Evolutionary conservation across 2,113 vertebrate species (phyloP).

Genomic region (Dipodomys ordii): DNA sequence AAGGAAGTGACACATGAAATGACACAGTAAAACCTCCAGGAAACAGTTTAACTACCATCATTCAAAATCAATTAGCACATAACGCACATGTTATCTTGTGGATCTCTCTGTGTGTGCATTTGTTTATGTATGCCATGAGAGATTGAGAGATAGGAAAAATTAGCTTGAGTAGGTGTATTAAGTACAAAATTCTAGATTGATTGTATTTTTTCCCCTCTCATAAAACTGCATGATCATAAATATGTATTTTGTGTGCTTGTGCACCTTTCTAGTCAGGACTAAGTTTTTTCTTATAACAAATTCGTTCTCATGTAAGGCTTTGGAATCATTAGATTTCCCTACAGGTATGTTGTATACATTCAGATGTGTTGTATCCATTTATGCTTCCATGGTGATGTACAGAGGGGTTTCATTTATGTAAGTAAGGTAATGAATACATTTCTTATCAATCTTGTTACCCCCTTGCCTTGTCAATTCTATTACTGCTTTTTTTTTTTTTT

Average conservation of each 20-base stretch:
- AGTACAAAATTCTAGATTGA: neutral
- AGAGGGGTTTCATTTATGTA: no score
- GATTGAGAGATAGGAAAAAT: no score
- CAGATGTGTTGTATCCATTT: neutral
- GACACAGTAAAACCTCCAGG: no score
- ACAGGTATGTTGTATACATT: neutral
- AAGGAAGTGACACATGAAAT: no score
- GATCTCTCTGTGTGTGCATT: no score
- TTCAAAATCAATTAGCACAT: no score
- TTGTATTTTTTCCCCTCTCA: neutral
- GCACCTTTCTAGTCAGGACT: neutral
- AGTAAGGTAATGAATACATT: no score
- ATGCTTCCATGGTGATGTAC: neutral
- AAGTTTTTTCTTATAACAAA: neutral
- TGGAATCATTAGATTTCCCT: neutral
- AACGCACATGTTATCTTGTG: no score
- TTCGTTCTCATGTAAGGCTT: neutral
- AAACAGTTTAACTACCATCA: no score
- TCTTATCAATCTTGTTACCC: no score
- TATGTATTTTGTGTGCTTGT: neutral
- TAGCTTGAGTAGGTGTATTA: no score
- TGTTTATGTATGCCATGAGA: no score
- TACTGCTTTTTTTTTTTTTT: neutral
- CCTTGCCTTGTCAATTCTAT: neutral
- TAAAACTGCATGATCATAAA: neutral